Conservation (phyloP, 2,888 invertebrate genomes). For the Diabrotica balteata region DNA sequence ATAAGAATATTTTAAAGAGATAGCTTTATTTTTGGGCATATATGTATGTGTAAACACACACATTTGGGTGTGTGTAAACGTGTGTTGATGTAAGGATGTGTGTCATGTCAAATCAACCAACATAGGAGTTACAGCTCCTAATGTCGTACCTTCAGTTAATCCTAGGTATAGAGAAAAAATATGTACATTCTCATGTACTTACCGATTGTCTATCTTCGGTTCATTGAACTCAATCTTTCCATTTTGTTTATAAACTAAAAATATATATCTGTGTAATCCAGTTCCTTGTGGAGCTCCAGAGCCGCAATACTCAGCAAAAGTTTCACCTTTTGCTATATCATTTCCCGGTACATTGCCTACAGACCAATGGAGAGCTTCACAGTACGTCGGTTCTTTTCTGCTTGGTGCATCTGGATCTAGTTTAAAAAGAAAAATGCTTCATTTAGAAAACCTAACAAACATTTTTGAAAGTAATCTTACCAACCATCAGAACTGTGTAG, state of each 20-base stretch:
- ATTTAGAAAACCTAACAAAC: too few relatives aligned
- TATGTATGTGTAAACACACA: too few relatives aligned
- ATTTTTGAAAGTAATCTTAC: constrained; percentile 21
- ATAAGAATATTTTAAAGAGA: too few relatives aligned
- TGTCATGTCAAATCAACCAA: too few relatives aligned
- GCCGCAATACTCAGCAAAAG: constrained; percentile 78
- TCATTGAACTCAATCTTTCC: constrained; percentile 50
- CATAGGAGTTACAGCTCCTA: too few relatives aligned
- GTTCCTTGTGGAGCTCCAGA: constrained; percentile 79
- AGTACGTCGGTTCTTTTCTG: constrained; percentile 76
- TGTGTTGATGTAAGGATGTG: too few relatives aligned
- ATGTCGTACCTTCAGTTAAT: too few relatives aligned
- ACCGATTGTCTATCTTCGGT: constrained; percentile 37
- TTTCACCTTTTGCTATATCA: constrained; percentile 73
- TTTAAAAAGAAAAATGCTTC: constrained; percentile 44
- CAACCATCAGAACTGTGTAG: constrained; percentile 69
- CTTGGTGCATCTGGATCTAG: constrained; percentile 91
- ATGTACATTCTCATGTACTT: constrained; percentile 10
- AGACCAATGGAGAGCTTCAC: constrained; percentile 87
- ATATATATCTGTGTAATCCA: constrained; percentile 76
- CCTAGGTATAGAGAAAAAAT: too few relatives aligned
- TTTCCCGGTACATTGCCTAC: constrained; percentile 87
- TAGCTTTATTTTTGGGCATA: too few relatives aligned
- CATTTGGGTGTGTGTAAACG: too few relatives aligned
- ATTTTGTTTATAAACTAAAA: constrained; percentile 62